Percentiles rank a stretch among this genome's conserved stretches.
Conservation (phyloP, 2,888 invertebrate genomes). For the Scaeva pyrastri region DNA sequence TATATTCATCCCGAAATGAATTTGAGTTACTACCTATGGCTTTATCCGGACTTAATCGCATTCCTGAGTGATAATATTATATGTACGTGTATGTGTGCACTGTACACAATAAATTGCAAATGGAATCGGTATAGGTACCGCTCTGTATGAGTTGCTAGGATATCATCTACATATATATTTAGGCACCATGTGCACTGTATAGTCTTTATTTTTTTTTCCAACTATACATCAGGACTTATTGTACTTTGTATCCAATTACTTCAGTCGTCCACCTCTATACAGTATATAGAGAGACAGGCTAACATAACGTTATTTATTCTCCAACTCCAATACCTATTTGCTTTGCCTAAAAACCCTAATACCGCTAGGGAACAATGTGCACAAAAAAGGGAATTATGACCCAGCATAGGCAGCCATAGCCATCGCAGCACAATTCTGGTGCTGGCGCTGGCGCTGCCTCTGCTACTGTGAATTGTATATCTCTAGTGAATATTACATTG, state of each 20-base stretch:
- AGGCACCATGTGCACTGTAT: slow-evolving; percentile 32
- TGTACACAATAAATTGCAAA: slow-evolving; percentile 3
- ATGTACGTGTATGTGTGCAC: no score
- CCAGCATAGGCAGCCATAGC: slow-evolving; percentile 15
- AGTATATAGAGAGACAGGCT: background rate
- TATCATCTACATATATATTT: background rate
- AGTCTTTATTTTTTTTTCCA: background rate
- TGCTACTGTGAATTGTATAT: slow-evolving; percentile 47
- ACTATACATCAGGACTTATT: background rate
- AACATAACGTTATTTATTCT: slow-evolving; percentile 54
- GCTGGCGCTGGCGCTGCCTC: no score
- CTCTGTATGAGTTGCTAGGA: background rate
- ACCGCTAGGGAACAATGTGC: slow-evolving; percentile 40
- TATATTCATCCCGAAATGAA: background rate
- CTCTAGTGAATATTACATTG: slow-evolving; percentile 62
- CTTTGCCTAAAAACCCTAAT: slow-evolving; percentile 54
- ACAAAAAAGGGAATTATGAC: slow-evolving; percentile 52
- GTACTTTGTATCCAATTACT: slow-evolving; percentile 58
- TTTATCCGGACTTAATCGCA: background rate
- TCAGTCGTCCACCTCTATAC: slow-evolving; percentile 11
- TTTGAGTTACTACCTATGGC: background rate
- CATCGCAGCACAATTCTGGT: no score
- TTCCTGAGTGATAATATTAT: background rate
- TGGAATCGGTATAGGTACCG: background rate
- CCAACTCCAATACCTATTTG: slow-evolving; percentile 6